Base-by-base conservation (phyloP, 2,888 invertebrate genomes). In the Volucella bombylans region DNA sequence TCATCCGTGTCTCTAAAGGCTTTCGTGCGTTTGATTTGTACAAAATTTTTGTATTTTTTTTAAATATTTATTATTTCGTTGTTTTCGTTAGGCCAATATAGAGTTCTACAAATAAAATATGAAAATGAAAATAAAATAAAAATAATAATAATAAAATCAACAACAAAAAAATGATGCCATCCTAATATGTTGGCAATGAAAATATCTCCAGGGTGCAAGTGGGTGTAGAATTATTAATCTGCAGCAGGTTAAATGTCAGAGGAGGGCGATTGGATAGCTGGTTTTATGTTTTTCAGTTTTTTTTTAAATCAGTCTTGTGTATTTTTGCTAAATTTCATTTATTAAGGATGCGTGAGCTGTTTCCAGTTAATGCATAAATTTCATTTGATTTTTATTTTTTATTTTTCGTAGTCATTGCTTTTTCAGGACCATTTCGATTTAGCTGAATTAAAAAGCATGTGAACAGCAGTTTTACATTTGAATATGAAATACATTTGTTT, bases 21-120 rank as follows among this genome's bases (percentile, higher is more conserved):
- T 55, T 73, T 65, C 54, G 55, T 82, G 78, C 78, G 83, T 79
- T 83, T 83, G 80, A 67, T 73, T 74, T 65, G 49, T 67, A 71
- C 55, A 74, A 74, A 74, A 69, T 47, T 62, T 74, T 64, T 52
- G 43, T 57, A 4, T 62, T 55, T 8, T 45, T 64, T 23, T 38
- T 55, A 3, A 31, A 31, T 31, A 12, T 39, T 55, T 55, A 55
- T 8, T 55, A 68, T 45, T 73, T 68, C 62, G 31, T 43, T 80
- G n/a, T 67, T 64, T 73, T 64, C 39, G 38, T 64, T 64, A 62
- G 62, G 38, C 12, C 12, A 31, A 55, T 14, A 38, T 59, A 59
- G 15, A 49, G 62, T 55, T 80, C 41, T 67, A 67, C 49, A 52
- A 50, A 9, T 39, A 38, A 31, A 45, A 52, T 50, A 39, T 15